phyloP scores from a whole-genome alignment of 92 coral and sea anemone genomes.

The Palythoa grandis region DNA sequence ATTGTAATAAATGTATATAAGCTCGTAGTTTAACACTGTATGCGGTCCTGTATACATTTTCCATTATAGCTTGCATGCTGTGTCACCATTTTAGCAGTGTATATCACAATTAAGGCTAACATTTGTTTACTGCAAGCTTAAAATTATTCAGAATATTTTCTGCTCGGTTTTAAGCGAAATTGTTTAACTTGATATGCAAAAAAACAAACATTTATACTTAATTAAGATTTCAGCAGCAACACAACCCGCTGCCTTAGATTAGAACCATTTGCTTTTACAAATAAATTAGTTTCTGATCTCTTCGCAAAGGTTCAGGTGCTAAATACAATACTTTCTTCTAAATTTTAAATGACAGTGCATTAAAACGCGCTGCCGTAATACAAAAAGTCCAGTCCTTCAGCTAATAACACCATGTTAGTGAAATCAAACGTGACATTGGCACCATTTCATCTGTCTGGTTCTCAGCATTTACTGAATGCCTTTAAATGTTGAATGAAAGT shows the following conservation, averaged over 20 bases:
- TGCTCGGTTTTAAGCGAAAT: constrained; percentile 27
- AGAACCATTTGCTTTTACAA: constrained; percentile 8
- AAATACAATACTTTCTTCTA: constrained; percentile 18
- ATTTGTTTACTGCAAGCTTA: constrained; percentile 36
- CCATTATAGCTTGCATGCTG: constrained; percentile 66
- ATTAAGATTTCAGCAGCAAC: not conserved
- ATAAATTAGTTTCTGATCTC: constrained; percentile 40
- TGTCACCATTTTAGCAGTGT: constrained; percentile 35
- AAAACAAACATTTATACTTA: constrained; percentile 17
- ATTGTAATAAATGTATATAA: constrained; percentile 60
- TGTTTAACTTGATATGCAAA: constrained; percentile 7
- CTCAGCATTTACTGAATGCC: constrained; percentile 35
- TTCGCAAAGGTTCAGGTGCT: constrained; percentile 36
- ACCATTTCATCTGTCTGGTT: constrained; percentile 33
- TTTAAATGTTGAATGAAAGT: constrained; percentile 4
- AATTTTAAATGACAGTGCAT: constrained; percentile 37
- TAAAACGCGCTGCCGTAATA: not conserved
- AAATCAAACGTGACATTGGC: not conserved
- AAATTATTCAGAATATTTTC: not conserved
- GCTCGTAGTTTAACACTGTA: constrained; percentile 53
- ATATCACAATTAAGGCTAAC: constrained; percentile 38
- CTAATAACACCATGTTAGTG: constrained; percentile 17
- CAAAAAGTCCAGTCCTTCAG: constrained; percentile 6
- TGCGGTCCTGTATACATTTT: constrained; percentile 55
- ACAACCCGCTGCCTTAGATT: constrained; percentile 36